These are phyloP conservation scores for Hypotaenidia philippensis DNA, from an alignment of 2,797 vertebrate genomes.

Conservation along the genomic window DNA sequence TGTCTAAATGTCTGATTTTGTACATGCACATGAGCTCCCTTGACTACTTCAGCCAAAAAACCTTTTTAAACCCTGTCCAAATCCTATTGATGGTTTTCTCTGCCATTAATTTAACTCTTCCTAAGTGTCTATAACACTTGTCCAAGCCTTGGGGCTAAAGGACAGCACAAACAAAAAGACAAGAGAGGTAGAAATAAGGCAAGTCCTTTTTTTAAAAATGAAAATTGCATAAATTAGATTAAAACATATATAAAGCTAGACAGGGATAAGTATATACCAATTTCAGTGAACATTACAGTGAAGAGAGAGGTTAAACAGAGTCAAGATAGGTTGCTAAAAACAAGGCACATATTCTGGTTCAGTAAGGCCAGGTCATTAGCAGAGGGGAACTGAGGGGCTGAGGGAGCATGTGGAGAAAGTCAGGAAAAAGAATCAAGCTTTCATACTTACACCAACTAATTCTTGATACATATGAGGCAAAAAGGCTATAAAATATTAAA, in stretches of 20 bases:
- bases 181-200: not conserved
- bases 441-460: not conserved
- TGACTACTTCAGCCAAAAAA: not conserved
- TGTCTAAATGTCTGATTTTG: not conserved
- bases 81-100: not conserved
- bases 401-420: accelerated
- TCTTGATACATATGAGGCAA: not conserved
- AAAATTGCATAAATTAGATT: not conserved
- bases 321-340: not conserved
- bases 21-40: accelerated
- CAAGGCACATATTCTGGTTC: not conserved
- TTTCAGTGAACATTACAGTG: too few species aligned
- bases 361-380: not conserved
- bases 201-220: accelerated
- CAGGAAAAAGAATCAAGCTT: not conserved
- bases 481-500: not conserved
- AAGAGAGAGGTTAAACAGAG: not conserved
- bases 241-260: not conserved
- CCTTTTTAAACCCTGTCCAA: not conserved
- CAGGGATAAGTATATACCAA: not conserved
- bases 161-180: not conserved
- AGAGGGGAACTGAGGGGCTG: not conserved
- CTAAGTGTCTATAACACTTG: not conserved
- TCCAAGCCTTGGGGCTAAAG: not conserved
- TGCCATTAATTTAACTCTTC: not conserved